These are phyloP conservation scores for Eulemur rubriventer DNA, from an alignment of 2,797 vertebrate species.

Conservation along the genomic window DNA sequence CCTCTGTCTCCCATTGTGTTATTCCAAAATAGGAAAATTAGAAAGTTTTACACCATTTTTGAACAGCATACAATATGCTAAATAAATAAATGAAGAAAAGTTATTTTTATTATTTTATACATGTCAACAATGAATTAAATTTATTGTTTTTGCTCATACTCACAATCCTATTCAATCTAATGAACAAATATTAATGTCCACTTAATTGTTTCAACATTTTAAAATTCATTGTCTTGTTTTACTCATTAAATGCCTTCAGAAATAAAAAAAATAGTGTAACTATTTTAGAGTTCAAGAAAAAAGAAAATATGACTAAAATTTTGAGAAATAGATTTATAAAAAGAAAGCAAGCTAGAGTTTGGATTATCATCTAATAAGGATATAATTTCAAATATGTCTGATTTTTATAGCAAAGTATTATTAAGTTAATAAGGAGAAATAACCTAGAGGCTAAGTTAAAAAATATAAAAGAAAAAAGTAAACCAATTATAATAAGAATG, in stretches of 20 bases:
- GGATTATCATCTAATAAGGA: neutral
- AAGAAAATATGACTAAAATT: neutral
- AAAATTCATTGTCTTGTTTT: neutral
- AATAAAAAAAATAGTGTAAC: neutral
- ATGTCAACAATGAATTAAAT: neutral
- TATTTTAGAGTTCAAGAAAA: neutral
- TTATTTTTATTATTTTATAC: neutral
- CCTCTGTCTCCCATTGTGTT: neutral
- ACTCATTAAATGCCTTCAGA: neutral
- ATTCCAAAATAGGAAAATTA: neutral
- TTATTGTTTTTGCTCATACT: neutral
- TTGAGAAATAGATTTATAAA: neutral
- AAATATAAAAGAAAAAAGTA: neutral
- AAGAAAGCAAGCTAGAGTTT: neutral
- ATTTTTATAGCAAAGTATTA: neutral
- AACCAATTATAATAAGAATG: neutral
- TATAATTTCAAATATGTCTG: neutral
- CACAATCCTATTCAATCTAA: neutral
- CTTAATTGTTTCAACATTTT: neutral
- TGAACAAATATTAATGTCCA: neutral
- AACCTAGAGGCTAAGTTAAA: neutral
- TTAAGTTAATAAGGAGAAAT: neutral
- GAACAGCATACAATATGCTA: neutral
- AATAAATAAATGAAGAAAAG: neutral
- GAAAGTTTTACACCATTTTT: neutral